phyloP scores from a whole-genome alignment of 2,888 invertebrate species.

The Palloptera scutellata region DNA sequence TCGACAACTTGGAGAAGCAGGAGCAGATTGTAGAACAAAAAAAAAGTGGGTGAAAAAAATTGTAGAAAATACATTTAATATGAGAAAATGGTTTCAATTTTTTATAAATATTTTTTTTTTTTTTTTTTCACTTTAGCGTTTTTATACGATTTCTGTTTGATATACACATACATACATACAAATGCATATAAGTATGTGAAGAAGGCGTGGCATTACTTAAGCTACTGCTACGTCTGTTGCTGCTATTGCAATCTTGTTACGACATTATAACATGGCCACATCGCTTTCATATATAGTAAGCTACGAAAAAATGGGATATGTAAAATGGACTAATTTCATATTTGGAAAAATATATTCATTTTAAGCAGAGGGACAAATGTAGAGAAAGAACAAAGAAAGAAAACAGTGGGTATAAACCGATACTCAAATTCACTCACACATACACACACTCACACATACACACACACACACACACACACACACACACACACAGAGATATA shows the following conservation, averaged over 20 bases:
- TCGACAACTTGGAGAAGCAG: background rate
- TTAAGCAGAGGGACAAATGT: background rate
- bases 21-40: constrained; percentile 17
- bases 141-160: background rate
- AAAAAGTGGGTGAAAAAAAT: constrained; percentile 4
- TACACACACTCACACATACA: background rate
- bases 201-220: background rate
- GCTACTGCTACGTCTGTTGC: background rate
- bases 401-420: background rate
- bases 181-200: background rate
- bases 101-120: constrained; percentile 39
- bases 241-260: background rate
- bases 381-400: background rate
- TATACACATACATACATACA: background rate
- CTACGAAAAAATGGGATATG: background rate
- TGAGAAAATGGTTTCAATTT: constrained; percentile 53
- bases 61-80: constrained; percentile 48
- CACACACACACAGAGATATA: background rate
- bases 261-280: background rate
- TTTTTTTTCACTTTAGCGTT: constrained; percentile 27
- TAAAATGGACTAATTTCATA: constrained; percentile 6
- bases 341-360: constrained; percentile 2
- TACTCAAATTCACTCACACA: background rate
- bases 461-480: constrained; percentile 12
- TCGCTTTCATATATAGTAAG: no score